Evolutionary conservation across 2,113 vertebrate genomes (phyloP).

Genomic region (Odobenus rosmarus): DNA sequence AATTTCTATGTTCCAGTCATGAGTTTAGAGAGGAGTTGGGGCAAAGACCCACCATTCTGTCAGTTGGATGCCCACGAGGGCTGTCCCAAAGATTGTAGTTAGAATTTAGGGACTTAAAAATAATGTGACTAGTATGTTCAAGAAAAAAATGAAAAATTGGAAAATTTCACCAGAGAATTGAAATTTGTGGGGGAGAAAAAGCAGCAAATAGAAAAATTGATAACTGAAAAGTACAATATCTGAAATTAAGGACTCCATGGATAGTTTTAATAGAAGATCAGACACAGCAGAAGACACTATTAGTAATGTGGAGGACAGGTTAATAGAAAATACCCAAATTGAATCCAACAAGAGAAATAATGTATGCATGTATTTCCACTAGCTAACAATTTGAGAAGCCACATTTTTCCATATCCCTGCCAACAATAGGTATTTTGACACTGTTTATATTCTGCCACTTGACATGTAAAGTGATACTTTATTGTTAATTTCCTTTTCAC

Average conservation of each 20-base stretch:
- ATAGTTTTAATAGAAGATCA: neutral
- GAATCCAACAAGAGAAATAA: neutral
- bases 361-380: neutral
- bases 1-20: neutral
- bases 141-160: neutral
- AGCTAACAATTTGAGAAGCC: neutral
- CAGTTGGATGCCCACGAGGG: neutral
- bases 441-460: neutral
- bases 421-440: neutral
- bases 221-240: neutral
- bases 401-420: neutral
- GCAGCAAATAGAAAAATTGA: neutral
- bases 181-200: neutral
- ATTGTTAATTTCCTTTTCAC: neutral
- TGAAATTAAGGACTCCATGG: neutral
- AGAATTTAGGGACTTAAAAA: neutral
- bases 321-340: neutral
- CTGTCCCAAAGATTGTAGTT: neutral
- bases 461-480: neutral
- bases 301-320: neutral
- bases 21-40: neutral
- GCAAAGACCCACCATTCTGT: neutral
- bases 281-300: neutral
- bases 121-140: neutral
- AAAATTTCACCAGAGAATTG: neutral